Evolutionary conservation across 2,113 vertebrate species (phyloP).

Genomic region (Willisornis vidua): DNA sequence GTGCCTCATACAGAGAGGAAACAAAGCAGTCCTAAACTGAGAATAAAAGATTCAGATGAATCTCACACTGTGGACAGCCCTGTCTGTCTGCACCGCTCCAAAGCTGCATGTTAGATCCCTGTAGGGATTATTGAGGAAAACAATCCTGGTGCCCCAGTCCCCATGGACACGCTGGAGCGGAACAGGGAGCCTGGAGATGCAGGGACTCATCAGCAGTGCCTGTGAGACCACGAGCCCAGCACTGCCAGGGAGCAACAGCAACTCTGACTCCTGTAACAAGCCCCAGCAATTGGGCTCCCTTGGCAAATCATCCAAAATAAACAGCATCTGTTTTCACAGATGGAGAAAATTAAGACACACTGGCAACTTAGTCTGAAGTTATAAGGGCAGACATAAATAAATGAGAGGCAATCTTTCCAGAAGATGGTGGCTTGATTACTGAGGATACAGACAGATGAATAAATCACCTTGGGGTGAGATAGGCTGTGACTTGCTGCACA

Average conservation of each 20-base stretch:
- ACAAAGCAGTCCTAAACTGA: fast-evolving
- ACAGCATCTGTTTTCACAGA: constrained; percentile 71
- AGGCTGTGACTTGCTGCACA: constrained; percentile 48
- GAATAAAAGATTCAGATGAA: neutral
- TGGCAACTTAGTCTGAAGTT: constrained; percentile 63
- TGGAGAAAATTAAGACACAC: constrained; percentile 62
- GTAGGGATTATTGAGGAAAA: fast-evolving
- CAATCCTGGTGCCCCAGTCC: neutral
- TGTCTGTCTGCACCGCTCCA: fast-evolving
- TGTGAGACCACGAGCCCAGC: neutral
- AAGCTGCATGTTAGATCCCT: neutral
- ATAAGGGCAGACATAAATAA: constrained; percentile 67
- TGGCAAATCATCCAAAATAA: constrained; percentile 65
- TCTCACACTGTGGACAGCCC: neutral
- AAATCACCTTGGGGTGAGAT: constrained; percentile 67
- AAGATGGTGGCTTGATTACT: constrained; percentile 62
- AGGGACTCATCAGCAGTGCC: neutral
- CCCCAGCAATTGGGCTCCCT: constrained; percentile 53
- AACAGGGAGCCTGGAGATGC: neutral
- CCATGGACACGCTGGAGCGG: fast-evolving
- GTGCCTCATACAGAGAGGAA: neutral
- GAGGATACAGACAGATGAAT: constrained; percentile 57
- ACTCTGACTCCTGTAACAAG: constrained; percentile 30
- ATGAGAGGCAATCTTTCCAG: constrained; percentile 56
- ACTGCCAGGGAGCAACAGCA: neutral